phyloP scores from a whole-genome alignment of 2,888 invertebrate species.

The Camptogramma bilineatum region DNA sequence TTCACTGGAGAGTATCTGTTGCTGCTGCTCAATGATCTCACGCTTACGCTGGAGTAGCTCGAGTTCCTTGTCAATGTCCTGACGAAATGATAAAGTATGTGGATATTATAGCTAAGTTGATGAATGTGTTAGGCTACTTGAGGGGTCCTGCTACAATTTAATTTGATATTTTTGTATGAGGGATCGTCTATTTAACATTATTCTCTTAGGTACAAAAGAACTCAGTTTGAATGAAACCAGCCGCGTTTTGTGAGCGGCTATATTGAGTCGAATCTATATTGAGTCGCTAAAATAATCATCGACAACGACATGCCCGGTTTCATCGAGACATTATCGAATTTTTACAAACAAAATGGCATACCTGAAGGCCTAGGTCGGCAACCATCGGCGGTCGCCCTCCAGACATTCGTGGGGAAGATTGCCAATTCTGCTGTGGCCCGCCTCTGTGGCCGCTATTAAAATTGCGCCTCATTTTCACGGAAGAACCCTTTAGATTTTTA shows the following conservation, averaged over 20 bases:
- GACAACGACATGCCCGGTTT: too few species aligned
- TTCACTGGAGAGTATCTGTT: slow-evolving; percentile 52
- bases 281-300: too few species aligned
- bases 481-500: background rate
- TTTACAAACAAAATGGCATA: slow-evolving; percentile 23
- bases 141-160: too few species aligned
- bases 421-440: slow-evolving; percentile 21
- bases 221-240: too few species aligned
- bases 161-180: too few species aligned
- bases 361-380: slow-evolving; percentile 33
- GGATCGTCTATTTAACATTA: too few species aligned
- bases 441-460: slow-evolving; percentile 23
- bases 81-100: slow-evolving; percentile 1
- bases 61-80: slow-evolving; percentile 73
- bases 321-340: background rate
- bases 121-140: too few species aligned
- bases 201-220: too few species aligned
- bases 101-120: background rate
- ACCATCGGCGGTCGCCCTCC: slow-evolving; percentile 7
- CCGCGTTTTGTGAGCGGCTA: too few species aligned
- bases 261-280: too few species aligned
- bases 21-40: slow-evolving; percentile 70
- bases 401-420: background rate
- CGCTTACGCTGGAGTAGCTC: slow-evolving; percentile 71
- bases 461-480: slow-evolving; percentile 38